Evolutionary conservation across 2,113 vertebrate genomes (phyloP).

Genomic region (Prietella phreatophila): DNA sequence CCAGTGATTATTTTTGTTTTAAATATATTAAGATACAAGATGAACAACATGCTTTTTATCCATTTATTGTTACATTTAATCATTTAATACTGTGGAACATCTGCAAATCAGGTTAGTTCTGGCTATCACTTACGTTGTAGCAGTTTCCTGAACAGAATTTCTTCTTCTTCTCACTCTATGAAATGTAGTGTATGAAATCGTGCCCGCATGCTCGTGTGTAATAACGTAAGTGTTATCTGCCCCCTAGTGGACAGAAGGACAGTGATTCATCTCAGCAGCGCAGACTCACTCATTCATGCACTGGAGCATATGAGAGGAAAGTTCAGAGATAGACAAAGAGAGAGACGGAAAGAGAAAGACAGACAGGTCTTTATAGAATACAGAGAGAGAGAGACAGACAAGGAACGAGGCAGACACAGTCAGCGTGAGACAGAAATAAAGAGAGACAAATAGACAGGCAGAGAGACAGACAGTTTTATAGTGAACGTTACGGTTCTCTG

Average conservation of each 20-base stretch:
- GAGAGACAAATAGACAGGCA: background rate
- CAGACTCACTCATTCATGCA: background rate
- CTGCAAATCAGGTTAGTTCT: background rate
- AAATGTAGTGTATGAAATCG: background rate
- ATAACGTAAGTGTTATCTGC: slow-evolving; percentile 39
- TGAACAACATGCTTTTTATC: background rate
- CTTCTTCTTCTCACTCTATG: background rate
- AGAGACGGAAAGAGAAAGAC: background rate
- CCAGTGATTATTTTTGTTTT: background rate
- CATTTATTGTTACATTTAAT: background rate
- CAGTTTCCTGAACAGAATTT: background rate
- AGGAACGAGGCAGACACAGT: background rate
- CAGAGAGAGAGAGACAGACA: background rate
- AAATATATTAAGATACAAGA: background rate
- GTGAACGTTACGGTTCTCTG: slow-evolving; percentile 27
- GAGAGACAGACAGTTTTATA: background rate
- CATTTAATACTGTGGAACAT: background rate
- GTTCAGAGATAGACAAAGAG: background rate
- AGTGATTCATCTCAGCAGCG: background rate
- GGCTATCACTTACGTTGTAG: background rate
- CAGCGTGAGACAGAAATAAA: background rate
- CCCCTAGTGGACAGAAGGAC: slow-evolving; percentile 39
- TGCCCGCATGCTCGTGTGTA: background rate
- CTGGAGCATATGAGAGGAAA: background rate
- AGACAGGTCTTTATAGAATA: background rate